Conservation (phyloP, 2,888 invertebrate species). For the Protophormia terraenovae region DNA sequence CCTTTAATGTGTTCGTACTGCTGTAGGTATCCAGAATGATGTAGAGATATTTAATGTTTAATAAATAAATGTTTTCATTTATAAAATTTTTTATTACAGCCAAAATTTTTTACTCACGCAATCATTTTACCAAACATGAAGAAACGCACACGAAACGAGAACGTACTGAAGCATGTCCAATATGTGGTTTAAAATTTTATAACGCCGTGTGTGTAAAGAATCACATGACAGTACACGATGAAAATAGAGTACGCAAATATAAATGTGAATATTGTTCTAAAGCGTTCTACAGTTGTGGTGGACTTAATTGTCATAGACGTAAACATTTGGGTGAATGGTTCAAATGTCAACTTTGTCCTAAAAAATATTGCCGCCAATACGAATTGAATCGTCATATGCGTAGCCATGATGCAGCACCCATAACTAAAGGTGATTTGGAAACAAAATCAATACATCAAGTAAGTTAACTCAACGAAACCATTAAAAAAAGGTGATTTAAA, state of each 20-base stretch:
- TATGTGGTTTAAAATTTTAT: conserved; percentile 15
- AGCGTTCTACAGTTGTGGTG: conserved; percentile 7
- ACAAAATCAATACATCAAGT: neutral
- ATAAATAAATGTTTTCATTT: neutral
- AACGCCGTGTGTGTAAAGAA: neutral
- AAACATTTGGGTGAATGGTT: conserved; percentile 35
- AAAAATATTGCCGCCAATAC: conserved; percentile 7
- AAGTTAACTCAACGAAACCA: no score
- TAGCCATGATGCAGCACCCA: neutral
- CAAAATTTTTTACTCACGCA: neutral
- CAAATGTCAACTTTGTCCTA: conserved; percentile 9
- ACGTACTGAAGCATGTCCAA: neutral
- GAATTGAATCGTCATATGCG: conserved; percentile 23
- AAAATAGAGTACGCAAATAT: conserved; percentile 12
- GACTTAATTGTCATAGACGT: conserved; percentile 22
- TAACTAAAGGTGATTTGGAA: neutral
- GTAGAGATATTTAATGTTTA: no score
- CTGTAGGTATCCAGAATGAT: neutral
- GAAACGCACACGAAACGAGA: conserved; percentile 2
- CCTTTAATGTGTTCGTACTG: conserved; percentile 28
- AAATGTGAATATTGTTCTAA: conserved; percentile 46
- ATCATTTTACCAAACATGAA: conserved; percentile 1
- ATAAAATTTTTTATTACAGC: neutral
- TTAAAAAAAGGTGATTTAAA: no score
- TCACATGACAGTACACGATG: conserved; percentile 16